phyloP scores from a whole-genome alignment of 2,797 vertebrate genomes.

The Protosalanx chinensis region DNA sequence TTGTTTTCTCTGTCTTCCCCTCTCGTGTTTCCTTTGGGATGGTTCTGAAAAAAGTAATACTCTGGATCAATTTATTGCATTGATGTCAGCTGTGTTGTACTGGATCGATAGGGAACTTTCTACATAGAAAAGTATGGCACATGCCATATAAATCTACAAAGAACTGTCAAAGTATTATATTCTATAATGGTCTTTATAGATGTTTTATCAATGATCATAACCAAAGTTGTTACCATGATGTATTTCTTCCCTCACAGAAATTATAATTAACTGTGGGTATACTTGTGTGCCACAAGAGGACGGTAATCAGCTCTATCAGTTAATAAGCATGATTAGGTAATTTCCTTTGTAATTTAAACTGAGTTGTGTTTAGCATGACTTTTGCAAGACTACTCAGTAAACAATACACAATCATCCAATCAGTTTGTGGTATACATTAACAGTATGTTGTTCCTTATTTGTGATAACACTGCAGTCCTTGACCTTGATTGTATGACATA shows the following conservation, averaged over 20 bases:
- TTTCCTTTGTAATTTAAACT: slow-evolving; percentile 12
- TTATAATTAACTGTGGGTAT: neutral
- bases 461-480: neutral
- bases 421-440: neutral
- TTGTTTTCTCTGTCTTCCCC: neutral
- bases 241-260: slow-evolving; percentile 22
- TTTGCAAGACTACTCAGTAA: neutral
- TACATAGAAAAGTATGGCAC: neutral
- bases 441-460: slow-evolving; percentile 6
- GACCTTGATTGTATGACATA: slow-evolving; percentile 39
- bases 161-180: slow-evolving; percentile 6
- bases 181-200: slow-evolving; percentile 41
- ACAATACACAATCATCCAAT: neutral
- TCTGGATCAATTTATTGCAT: slow-evolving; percentile 9
- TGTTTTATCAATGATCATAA: slow-evolving; percentile 34
- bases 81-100: slow-evolving; percentile 5
- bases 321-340: slow-evolving; percentile 4
- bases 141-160: neutral
- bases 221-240: slow-evolving; percentile 60
- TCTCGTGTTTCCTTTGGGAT: slow-evolving; percentile 6
- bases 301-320: slow-evolving; percentile 30
- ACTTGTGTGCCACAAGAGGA: slow-evolving; percentile 53
- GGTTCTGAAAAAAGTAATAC: slow-evolving; percentile 4
- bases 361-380: slow-evolving; percentile 23
- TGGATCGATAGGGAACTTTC: slow-evolving; percentile 25